These are phyloP conservation scores for Lithosia quadra DNA, from an alignment of 2,888 invertebrate genomes.

Conservation along the genomic window DNA sequence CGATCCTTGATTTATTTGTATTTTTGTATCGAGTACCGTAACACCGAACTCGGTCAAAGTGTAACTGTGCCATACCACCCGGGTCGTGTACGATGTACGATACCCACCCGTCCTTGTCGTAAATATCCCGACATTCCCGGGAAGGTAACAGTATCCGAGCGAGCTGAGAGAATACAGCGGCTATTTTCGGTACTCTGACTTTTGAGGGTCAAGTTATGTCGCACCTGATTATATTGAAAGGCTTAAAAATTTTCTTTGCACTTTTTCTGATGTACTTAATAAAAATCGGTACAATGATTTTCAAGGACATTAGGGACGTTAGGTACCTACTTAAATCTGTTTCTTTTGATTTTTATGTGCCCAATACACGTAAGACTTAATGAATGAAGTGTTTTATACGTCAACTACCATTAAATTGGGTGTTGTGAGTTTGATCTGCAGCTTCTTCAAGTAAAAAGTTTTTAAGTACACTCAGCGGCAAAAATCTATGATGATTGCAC, in stretches of 20 bases:
- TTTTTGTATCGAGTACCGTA: slow-evolving; percentile 58
- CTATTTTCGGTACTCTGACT: slow-evolving; percentile 8
- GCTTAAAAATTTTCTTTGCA: background rate
- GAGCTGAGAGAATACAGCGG: slow-evolving; percentile 44
- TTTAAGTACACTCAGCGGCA: too few relatives aligned
- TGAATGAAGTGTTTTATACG: background rate
- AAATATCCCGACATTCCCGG: slow-evolving; percentile 65
- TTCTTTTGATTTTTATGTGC: background rate
- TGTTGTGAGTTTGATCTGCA: background rate
- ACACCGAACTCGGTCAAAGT: slow-evolving; percentile 66
- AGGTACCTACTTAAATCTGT: slow-evolving; percentile 11
- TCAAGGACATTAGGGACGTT: slow-evolving; percentile 14
- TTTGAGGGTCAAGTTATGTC: slow-evolving; percentile 5
- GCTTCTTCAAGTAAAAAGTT: too few relatives aligned
- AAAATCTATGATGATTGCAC: too few relatives aligned
- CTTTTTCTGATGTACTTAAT: background rate
- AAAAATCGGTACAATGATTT: background rate
- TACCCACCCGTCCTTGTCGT: slow-evolving; percentile 58
- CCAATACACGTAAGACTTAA: background rate
- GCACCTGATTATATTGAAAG: background rate
- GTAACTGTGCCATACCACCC: slow-evolving; percentile 79
- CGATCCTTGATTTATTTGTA: slow-evolving; percentile 34
- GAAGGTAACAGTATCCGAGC: slow-evolving; percentile 68
- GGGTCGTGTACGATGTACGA: slow-evolving; percentile 54
- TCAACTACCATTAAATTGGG: background rate